A percentile compares a stretch with the other conserved stretches of the same genome.
These are phyloP conservation scores for Argya squamiceps DNA, from an alignment of 2,797 vertebrate species.

Conservation along the genomic window DNA sequence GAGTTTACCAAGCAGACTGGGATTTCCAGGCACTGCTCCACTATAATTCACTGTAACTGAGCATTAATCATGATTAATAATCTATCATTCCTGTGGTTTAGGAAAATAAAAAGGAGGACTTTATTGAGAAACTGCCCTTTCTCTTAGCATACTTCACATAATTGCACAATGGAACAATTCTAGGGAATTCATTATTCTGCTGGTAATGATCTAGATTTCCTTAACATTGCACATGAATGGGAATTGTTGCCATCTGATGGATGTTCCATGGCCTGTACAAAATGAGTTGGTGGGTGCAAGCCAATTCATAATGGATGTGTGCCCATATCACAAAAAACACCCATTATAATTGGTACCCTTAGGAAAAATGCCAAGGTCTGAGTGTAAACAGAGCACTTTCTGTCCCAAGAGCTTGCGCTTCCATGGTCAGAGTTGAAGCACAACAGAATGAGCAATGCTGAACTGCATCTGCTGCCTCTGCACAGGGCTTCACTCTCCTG, in stretches of 20 bases:
- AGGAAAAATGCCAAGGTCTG: slow-evolving; percentile 46
- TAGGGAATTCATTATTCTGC: slow-evolving; percentile 20
- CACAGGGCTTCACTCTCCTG: neutral
- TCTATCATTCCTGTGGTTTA: slow-evolving; percentile 18
- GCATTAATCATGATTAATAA: slow-evolving; percentile 51
- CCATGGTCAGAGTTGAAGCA: neutral
- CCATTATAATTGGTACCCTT: slow-evolving; percentile 40
- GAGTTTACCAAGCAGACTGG: slow-evolving; percentile 10
- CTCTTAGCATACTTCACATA: neutral
- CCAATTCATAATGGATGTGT: slow-evolving; percentile 53
- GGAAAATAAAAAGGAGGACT: neutral
- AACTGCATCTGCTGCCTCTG: slow-evolving; percentile 25
- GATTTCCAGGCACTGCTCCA: slow-evolving; percentile 8
- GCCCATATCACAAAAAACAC: slow-evolving; percentile 48
- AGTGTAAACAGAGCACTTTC: slow-evolving; percentile 46
- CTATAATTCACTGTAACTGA: slow-evolving; percentile 12
- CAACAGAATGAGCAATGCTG: neutral
- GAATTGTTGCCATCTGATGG: slow-evolving; percentile 31
- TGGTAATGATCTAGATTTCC: slow-evolving; percentile 35
- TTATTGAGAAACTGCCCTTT: slow-evolving; percentile 19
- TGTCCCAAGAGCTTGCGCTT: slow-evolving; percentile 12
- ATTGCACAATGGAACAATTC: slow-evolving; percentile 4
- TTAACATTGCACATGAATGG: neutral
- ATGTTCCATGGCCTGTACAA: slow-evolving; percentile 35
- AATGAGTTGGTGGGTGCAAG: slow-evolving; percentile 51